Evolutionary conservation across 2,888 invertebrate species (phyloP), one percentile per base, ranked within the genome.

Genomic region (Agrotis exclamationis): DNA sequence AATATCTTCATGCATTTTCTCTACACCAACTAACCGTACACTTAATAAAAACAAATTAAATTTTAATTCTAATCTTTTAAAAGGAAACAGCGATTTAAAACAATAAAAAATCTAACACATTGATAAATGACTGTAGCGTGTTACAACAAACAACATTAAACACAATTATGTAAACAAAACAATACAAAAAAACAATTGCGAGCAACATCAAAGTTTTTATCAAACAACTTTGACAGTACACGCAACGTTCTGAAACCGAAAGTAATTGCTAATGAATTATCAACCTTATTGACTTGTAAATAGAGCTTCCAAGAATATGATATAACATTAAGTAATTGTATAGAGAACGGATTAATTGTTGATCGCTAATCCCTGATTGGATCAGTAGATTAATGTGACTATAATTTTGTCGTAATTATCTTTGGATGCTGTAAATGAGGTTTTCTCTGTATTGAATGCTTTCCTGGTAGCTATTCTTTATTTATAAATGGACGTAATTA

Each of bases 171-270:
- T 84, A 83, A 85, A 81, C 74, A 74, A 60, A 51, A 79, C 71
- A 68, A 70, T 63, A 70, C 68, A 80, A 79, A 70, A 70, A 70
- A 64, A 64, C 63, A 76, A 70, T 57, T 54, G 57, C 68, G 64
- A 71, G 59, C 70, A 72, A 56, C 54, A 9, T 63, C 45, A 39
- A 44, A 63, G 24, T 78, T 84, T 84, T 84, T 76, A 76, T 64
- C 72, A 57, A 70, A 62, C 81, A 65, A 66, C 48, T 82, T 69
- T 75, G 79, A 68, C 79, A 70, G 67, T 20, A 44, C 85, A 85
- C 85, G 85, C 85, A 70, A 85, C 74, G 45, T 58, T 68, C 57
- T 72, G 66, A 84, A 85, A 82, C 80, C 62, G 84, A 85, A 84
- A 85, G 85, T 80, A 60, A 73, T 56, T 63, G 72, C 60, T 64